Percentiles rank a stretch among this genome's conserved stretches.
These are phyloP conservation scores for Phacellophora camtschatica DNA, from an alignment of 30 jellyfish, hydroid and myxozoan genomes.

Conservation along the genomic window DNA sequence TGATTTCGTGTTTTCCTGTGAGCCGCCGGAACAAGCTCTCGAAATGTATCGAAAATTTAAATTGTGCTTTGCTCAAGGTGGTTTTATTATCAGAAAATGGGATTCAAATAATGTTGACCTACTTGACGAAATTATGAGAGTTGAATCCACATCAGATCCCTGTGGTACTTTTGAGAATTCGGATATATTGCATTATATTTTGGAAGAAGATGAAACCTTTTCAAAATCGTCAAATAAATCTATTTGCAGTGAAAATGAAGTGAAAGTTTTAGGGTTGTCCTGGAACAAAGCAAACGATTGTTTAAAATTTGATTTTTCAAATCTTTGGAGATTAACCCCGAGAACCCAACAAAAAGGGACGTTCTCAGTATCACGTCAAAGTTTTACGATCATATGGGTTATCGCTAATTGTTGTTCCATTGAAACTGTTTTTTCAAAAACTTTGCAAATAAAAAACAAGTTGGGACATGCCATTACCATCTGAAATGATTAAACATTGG, in stretches of 20 bases:
- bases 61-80: background rate
- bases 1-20: background rate
- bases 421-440: background rate
- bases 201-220: background rate
- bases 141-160: background rate
- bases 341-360: background rate
- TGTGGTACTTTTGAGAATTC: background rate
- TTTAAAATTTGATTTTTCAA: background rate
- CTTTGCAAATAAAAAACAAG: background rate
- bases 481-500: background rate
- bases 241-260: background rate
- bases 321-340: background rate
- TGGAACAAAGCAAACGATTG: background rate
- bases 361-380: background rate
- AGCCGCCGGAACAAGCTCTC: fast-evolving
- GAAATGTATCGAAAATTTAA: background rate
- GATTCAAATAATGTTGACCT: background rate
- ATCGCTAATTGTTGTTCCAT: background rate
- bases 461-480: background rate
- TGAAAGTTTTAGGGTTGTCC: background rate
- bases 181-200: background rate
- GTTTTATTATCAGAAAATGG: background rate
- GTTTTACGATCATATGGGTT: background rate
- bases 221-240: background rate
- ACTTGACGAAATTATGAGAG: background rate